Base-by-base conservation (phyloP, 2,113 vertebrate genomes). In the Tauraco erythrolophus region DNA sequence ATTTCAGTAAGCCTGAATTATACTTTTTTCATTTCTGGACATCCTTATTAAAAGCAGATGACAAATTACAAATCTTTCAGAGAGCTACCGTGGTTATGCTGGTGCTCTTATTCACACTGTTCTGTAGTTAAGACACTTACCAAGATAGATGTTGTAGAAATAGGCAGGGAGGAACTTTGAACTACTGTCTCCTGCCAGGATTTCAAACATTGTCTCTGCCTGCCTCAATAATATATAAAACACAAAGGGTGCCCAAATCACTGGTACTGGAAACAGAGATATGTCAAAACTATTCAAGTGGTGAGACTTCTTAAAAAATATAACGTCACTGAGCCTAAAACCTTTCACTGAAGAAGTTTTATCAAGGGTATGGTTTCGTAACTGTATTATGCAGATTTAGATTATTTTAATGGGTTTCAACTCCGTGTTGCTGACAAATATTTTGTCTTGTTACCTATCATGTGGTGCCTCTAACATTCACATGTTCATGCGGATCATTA, bases 401-500 rank as follows among this genome's bases (percentile, higher is more conserved):
- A 54, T 68, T 48, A 23, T 35, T 56, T 86, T 72, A 54, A 60
- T 30, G 8, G 9, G 5, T n/a, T 80, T 51, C 70, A 43, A 66
- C 7, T n/a, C 27, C 15, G 4, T 16, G 11, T 51, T 48, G 50
- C 10, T 72, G 24, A 45, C 0, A 0, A 28, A 3, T 64, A 68
- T 56, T 70, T 76, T 21, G 11, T 83, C 19, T 78, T n/a, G 7
- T 74, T 71, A 39, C 19, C 16, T 68, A 28, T 60, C 15, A 64
- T 4, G 9, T 21, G 11, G 18, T 31, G 60, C 11, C 11, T 64
- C 48, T 64, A 71, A 72, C 4, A 50, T 8, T 33, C 7, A 21
- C 5, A 8, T 25, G 5, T 45, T 71, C 7, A 58, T 18, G 10
- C 35, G 22, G 19, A n/a, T 43, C 39, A 43, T 23, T 81, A 77